Base-by-base conservation (phyloP, 2,113 vertebrate genomes). In the Parus major region DNA sequence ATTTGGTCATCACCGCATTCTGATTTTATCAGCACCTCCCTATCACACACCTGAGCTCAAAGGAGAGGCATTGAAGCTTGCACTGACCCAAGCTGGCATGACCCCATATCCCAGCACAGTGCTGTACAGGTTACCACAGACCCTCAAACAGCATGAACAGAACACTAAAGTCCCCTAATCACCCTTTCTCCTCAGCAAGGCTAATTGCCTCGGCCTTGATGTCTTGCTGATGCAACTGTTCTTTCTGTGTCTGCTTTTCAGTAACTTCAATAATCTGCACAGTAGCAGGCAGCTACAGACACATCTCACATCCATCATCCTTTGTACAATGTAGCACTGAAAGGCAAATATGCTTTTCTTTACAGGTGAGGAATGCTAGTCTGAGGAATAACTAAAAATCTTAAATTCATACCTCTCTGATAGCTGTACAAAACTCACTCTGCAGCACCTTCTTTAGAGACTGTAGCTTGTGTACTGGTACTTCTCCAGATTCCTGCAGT, bases 381-480 rank as follows among this genome's bases (percentile, higher is more conserved):
- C 72, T 46, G 59, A 88, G 68, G 90, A 90, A 78, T 44, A 91
- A 93, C 44, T 80, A 93, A 71, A 92, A 95, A 90, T 89, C n/a
- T 92, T 68, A 47, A 66, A 92, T 92, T 97, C 99, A 96, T 98
- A 99, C 99, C 99, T 99, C 99, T 98, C 99, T 98, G 96, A 99
- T 99, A 95, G 99, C 99, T 52, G 99, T 99, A 97, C 99, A 99
- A 98, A 99, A 99, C 97, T 99, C 99, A 96, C 99, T 99, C 98
- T 99, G 99, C 88, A 99, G 98, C 61, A 99, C 99, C 95, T 99
- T 99, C 98, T 99, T 99, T 95, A 99, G 98, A 24, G 99, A 99
- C 89, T 99, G 99, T 65, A 99, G 98, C 93, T 99, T 99, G 95
- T 99, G 99, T 35, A 99, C 99, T 33, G 99, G 99, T 92, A 99